Percentiles rank a stretch among this genome's conserved stretches.
Conservation (phyloP, 2,113 vertebrate genomes). For the Pachyramphus minor region DNA sequence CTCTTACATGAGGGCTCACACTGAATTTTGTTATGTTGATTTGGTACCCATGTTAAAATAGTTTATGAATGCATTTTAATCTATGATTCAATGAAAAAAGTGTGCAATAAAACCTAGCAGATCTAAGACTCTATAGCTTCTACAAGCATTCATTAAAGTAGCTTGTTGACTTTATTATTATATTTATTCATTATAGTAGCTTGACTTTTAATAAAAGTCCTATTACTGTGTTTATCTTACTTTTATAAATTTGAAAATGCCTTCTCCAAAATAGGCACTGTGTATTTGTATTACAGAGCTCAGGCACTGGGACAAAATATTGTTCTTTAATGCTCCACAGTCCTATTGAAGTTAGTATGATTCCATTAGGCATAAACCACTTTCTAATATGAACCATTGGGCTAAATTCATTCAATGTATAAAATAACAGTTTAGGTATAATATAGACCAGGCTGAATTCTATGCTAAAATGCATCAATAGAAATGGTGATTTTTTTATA, state of each 20-base stretch:
- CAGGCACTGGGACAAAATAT: conserved; percentile 32
- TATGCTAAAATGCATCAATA: neutral
- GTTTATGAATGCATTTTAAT: neutral
- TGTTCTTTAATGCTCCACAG: conserved; percentile 3
- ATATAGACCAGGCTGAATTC: neutral
- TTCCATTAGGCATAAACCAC: conserved; percentile 1
- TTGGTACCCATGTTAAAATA: neutral
- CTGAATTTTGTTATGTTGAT: neutral
- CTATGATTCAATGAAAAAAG: neutral
- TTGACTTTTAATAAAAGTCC: conserved; percentile 40
- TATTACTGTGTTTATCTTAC: conserved; percentile 22
- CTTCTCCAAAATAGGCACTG: conserved; percentile 1
- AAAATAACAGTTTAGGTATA: conserved; percentile 2
- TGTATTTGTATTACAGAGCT: conserved; percentile 11
- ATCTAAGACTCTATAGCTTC: neutral
- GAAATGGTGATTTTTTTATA: neutral
- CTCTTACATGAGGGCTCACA: neutral
- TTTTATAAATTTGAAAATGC: neutral
- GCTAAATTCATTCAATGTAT: neutral
- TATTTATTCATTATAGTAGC: neutral
- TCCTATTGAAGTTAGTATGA: conserved; percentile 16
- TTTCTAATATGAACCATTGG: neutral
- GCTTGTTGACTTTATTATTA: neutral
- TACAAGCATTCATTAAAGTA: neutral
- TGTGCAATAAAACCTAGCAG: neutral